These are phyloP conservation scores for Gastrophysa polygoni DNA, from an alignment of 2,888 invertebrate genomes.

Conservation along the genomic window DNA sequence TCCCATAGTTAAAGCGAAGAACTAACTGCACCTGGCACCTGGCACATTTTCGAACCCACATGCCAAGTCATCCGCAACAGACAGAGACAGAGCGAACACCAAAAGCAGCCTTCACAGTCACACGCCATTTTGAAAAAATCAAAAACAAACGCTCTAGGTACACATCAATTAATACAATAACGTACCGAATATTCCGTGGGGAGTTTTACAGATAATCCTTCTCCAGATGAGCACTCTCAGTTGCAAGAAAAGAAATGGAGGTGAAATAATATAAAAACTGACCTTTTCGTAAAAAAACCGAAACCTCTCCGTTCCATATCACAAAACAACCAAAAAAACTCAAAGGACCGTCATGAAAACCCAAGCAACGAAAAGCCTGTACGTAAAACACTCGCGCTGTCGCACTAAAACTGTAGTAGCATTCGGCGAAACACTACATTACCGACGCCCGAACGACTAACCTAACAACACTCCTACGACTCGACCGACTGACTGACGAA, in stretches of 20 bases:
- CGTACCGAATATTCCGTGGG: slow-evolving; percentile 21
- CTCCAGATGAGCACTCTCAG: slow-evolving; percentile 10
- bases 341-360: slow-evolving; percentile 13
- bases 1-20: not conserved
- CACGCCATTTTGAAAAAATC: slow-evolving; percentile 41
- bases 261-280: slow-evolving; percentile 63
- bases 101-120: slow-evolving; percentile 20
- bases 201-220: slow-evolving; percentile 8
- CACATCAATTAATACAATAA: slow-evolving; percentile 15
- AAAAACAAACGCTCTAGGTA: not conserved
- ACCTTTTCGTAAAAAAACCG: slow-evolving; percentile 83
- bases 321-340: slow-evolving; percentile 51
- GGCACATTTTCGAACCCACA: slow-evolving; percentile 15
- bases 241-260: slow-evolving; percentile 57
- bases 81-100: slow-evolving; percentile 33
- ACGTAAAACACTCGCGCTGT: not conserved
- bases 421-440: slow-evolving; percentile 20
- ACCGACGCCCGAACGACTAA: slow-evolving; percentile 18
- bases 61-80: slow-evolving; percentile 16
- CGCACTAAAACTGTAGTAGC: slow-evolving; percentile 21
- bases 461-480: slow-evolving; percentile 21
- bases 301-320: slow-evolving; percentile 81
- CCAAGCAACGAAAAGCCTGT: slow-evolving; percentile 5
- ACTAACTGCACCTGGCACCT: slow-evolving; percentile 26
- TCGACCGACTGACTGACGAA: slow-evolving; percentile 44